phyloP scores from a whole-genome alignment of 2,888 invertebrate species.

The Pyralis farinalis region DNA sequence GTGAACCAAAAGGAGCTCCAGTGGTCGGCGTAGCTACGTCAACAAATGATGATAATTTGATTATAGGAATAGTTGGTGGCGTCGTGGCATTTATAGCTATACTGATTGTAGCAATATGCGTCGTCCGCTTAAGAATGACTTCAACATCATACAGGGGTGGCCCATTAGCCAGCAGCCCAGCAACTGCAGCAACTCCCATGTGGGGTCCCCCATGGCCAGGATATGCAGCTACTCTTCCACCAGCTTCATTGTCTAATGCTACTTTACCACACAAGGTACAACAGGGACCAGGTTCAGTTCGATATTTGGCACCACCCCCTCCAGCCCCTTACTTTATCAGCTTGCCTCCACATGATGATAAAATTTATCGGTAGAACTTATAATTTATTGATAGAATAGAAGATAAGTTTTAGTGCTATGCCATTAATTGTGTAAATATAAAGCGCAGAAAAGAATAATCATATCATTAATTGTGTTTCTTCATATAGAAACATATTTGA shows the following conservation, averaged over 20 bases:
- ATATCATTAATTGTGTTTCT: constrained; percentile 23
- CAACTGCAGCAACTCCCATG: constrained; percentile 82
- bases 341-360: constrained; percentile 83
- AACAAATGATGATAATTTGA: constrained; percentile 94
- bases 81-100: constrained; percentile 95
- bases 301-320: constrained; percentile 82
- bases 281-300: constrained; percentile 71
- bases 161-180: constrained; percentile 83
- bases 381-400: constrained; percentile 11
- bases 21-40: constrained; percentile 81
- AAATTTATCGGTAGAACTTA: constrained; percentile 80
- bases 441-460: constrained; percentile 27
- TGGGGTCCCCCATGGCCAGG: constrained; percentile 78
- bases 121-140: constrained; percentile 88
- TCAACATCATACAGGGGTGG: constrained; percentile 85
- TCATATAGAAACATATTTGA: constrained; percentile 20
- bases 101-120: constrained; percentile 93
- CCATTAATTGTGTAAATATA: constrained; percentile 40
- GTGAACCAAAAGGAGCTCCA: constrained; percentile 81
- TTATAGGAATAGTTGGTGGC: constrained; percentile 96
- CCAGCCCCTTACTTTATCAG: constrained; percentile 84
- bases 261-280: constrained; percentile 85
- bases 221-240: constrained; percentile 82
- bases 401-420: constrained; percentile 9
- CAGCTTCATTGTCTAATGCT: constrained; percentile 80